These are phyloP conservation scores for Habropoda laboriosa DNA, from an alignment of 1,140 invertebrate species.

Conservation along the genomic window DNA sequence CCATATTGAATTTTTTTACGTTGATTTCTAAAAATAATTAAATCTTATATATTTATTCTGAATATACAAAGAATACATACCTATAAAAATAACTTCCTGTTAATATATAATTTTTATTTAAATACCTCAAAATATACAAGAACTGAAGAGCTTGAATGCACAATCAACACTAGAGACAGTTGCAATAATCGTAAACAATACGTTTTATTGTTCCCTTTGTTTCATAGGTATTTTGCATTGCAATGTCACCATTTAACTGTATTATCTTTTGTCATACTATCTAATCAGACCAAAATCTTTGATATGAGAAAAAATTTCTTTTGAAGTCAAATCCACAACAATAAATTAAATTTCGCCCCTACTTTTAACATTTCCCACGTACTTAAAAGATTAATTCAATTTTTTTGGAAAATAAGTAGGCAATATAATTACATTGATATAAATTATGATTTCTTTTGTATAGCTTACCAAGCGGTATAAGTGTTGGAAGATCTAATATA, in stretches of 20 bases:
- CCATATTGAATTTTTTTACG: conserved; percentile 56
- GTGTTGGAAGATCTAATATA: conserved; percentile 95
- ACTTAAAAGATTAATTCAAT: background rate
- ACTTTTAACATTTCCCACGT: background rate
- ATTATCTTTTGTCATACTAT: conserved; percentile 48
- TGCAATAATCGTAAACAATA: background rate
- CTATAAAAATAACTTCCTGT: conserved; percentile 6
- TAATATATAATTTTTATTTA: background rate
- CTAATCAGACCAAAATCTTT: conserved; percentile 41
- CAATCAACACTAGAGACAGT: background rate
- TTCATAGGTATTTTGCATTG: conserved; percentile 1
- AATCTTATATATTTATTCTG: background rate
- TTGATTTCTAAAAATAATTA: conserved; percentile 14
- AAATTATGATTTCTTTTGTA: conserved; percentile 64
- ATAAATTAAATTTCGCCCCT: background rate
- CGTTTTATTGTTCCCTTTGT: background rate
- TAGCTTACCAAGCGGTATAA: conserved; percentile 89
- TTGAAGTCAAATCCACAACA: background rate
- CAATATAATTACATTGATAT: background rate
- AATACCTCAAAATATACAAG: background rate
- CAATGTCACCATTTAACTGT: background rate
- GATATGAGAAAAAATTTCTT: conserved; percentile 4
- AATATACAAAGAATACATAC: conserved; percentile 2
- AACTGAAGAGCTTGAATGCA: no score
- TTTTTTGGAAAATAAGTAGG: background rate